Evolutionary conservation across 2,888 invertebrate species (phyloP), one percentile per base, ranked within the genome.

Genomic region (Papilio demoleus): DNA sequence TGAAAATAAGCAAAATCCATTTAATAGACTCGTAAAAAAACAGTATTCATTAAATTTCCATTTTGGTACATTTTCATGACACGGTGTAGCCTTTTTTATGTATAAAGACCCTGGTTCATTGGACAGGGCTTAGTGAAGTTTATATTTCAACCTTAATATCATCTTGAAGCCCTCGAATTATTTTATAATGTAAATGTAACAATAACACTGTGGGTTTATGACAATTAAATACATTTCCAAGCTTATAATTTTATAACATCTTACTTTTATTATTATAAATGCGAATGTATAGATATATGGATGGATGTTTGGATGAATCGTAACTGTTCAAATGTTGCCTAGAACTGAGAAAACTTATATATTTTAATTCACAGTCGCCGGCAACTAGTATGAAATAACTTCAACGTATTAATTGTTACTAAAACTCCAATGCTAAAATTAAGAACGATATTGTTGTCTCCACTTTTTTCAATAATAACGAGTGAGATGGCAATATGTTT

Each of bases 41-140:
- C 59, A 59, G 76, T 77, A 77, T 79, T 79, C 71, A 81, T 81
- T 80, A 81, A 73, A 73, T 72, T 75, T 77, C 76, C 75, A 80
- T 80, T 76, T 77, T 68, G 70, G 71, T 73, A 74, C 76, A 75
- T 76, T 77, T 77, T 70, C 71, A 70, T 69, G 72, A 72, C 70
- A 73, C 69, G 64, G 67, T 71, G 71, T 71, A 71, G 73, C 78
- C 79, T 71, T 81, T 72, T 72, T 71, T 71, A 74, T 77, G 78
- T 85, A 86, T 85, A 85, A 85, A 86, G 81, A 79, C 72, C 72
- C 71, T 67, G 76, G 75, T 79, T 75, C 74, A 73, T 75, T 75
- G 42, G 36, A 59, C 67, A 67, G 31, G 70, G 42, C 6, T 63
- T 47, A 27, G 47, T 61, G 24, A 38, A 27, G 27, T 60, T 73